phyloP scores from a whole-genome alignment of 2,888 invertebrate species.

The Stenichneumon culpator region DNA sequence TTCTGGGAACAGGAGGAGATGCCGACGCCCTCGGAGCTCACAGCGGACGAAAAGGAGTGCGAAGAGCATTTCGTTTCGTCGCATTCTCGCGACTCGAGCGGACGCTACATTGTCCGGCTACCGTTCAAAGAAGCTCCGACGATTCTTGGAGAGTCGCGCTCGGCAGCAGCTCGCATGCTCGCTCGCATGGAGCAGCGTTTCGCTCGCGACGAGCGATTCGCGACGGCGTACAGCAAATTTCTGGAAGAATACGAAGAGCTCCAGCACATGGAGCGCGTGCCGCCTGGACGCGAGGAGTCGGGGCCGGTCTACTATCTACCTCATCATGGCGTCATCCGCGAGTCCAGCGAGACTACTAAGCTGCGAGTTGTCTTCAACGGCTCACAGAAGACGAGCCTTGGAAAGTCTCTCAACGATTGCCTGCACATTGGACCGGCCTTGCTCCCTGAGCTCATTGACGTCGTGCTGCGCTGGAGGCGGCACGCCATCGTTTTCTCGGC shows the following conservation, averaged over 20 bases:
- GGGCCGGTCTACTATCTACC: constrained; percentile 76
- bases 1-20: constrained; percentile 16
- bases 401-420: constrained; percentile 78
- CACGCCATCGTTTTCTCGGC: constrained; percentile 76
- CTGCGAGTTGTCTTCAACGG: constrained; percentile 78
- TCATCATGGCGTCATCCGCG: constrained; percentile 80
- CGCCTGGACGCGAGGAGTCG: not conserved
- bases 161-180: not conserved
- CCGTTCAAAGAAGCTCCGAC: constrained; percentile 60
- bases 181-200: not conserved
- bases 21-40: not conserved
- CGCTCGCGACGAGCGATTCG: not conserved
- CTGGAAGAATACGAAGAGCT: constrained; percentile 47
- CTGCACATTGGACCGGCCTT: constrained; percentile 76
- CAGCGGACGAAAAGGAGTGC: not conserved
- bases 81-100: constrained; percentile 62
- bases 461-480: constrained; percentile 75
- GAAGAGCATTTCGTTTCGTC: constrained; percentile 48
- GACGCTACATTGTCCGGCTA: constrained; percentile 71
- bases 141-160: not conserved
- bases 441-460: constrained; percentile 76
- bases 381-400: constrained; percentile 71
- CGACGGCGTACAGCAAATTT: not conserved
- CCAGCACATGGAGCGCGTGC: constrained; percentile 42
- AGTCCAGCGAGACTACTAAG: constrained; percentile 62